phyloP scores from a whole-genome alignment of 2,113 vertebrate genomes.

The Brachionichthys hirsutus region DNA sequence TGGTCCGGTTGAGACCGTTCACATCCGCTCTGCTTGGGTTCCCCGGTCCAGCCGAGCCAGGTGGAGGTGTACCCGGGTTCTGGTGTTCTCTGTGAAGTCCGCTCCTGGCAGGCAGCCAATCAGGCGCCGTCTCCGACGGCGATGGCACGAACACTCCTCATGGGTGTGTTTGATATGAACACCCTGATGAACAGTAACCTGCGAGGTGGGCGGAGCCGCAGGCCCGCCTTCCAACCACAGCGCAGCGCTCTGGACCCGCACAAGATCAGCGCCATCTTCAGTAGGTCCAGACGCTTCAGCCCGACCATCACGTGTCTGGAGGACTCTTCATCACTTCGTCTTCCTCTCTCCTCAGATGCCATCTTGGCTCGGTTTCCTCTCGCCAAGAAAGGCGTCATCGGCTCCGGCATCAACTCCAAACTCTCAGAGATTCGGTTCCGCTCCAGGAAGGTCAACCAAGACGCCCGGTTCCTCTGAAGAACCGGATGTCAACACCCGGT shows the following conservation, averaged over 20 bases:
- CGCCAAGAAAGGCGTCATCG: slow-evolving; percentile 67
- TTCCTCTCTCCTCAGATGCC: slow-evolving; percentile 57
- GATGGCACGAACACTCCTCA: slow-evolving; percentile 58
- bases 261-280: slow-evolving; percentile 68
- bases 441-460: slow-evolving; percentile 59
- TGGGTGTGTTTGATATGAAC: slow-evolving; percentile 70
- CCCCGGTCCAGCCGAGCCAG: slow-evolving; percentile 38
- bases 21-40: neutral
- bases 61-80: slow-evolving; percentile 65
- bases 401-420: slow-evolving; percentile 74
- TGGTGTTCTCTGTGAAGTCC: slow-evolving; percentile 59
- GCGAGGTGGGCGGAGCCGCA: slow-evolving; percentile 56
- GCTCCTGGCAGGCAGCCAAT: slow-evolving; percentile 59
- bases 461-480: slow-evolving; percentile 37
- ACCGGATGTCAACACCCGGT: neutral
- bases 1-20: too few relatives aligned
- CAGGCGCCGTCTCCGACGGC: slow-evolving; percentile 62
- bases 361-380: slow-evolving; percentile 71
- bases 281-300: slow-evolving; percentile 20
- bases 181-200: slow-evolving; percentile 69
- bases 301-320: neutral
- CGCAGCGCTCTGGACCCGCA: slow-evolving; percentile 56
- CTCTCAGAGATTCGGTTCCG: slow-evolving; percentile 71
- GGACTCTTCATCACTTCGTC: neutral
- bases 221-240: slow-evolving; percentile 55